phyloP scores from a whole-genome alignment of 2,113 vertebrate species.

The Dicrurus megarhynchus region DNA sequence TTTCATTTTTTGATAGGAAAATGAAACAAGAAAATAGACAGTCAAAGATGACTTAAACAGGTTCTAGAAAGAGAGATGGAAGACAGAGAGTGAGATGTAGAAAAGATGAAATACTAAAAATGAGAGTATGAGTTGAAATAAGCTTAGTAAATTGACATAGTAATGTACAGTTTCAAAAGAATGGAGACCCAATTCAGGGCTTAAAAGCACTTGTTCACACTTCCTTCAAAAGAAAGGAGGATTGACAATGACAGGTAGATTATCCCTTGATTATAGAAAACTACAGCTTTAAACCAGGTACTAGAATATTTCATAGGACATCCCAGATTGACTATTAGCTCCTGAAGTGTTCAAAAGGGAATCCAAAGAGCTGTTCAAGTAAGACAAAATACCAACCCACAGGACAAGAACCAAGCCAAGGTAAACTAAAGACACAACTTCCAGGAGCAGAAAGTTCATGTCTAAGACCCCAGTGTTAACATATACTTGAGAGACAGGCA shows the following conservation, averaged over 20 bases:
- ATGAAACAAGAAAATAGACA: background rate
- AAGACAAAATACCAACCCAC: background rate
- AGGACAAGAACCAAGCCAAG: background rate
- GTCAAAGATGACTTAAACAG: background rate
- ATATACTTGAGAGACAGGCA: background rate
- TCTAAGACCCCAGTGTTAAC: background rate
- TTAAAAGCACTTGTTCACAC: background rate
- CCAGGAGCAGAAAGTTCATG: background rate
- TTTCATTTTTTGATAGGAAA: background rate
- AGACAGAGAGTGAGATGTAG: background rate
- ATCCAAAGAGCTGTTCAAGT: background rate
- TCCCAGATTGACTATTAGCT: background rate
- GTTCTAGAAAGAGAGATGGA: background rate
- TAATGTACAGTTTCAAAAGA: background rate
- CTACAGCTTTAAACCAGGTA: background rate
- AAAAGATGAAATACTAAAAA: background rate
- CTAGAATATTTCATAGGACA: background rate
- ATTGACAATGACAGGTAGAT: background rate
- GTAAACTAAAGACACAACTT: background rate
- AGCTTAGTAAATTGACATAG: background rate
- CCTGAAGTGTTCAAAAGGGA: background rate
- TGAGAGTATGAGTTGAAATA: background rate
- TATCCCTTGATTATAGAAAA: background rate
- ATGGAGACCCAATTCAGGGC: background rate
- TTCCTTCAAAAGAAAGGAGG: background rate